These are phyloP conservation scores for Xanthia icteritia DNA, from an alignment of 2,888 invertebrate species.

Conservation along the genomic window DNA sequence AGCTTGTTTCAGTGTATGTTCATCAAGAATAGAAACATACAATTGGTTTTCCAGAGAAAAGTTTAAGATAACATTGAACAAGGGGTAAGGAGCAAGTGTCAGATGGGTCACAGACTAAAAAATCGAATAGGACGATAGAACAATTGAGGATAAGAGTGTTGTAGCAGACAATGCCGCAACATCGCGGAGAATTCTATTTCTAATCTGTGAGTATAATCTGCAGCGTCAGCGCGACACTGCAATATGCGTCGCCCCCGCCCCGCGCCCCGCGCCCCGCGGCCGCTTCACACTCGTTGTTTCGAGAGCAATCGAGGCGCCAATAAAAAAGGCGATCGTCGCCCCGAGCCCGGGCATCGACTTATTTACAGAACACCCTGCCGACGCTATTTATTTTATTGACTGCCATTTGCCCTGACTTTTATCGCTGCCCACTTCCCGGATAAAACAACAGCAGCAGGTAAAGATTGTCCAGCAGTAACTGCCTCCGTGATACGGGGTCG, in stretches of 20 bases:
- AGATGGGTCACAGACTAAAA: conserved; percentile 40
- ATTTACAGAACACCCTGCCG: conserved; percentile 90
- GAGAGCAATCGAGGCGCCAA: conserved; percentile 91
- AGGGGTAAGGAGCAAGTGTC: conserved; percentile 5
- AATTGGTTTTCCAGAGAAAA: neutral
- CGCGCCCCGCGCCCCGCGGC: conserved; percentile 54
- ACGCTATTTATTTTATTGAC: conserved; percentile 91
- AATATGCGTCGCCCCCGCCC: conserved; percentile 79
- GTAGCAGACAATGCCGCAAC: conserved; percentile 74
- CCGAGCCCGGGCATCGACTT: conserved; percentile 86
- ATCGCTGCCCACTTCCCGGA: conserved; percentile 88
- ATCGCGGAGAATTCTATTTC: conserved; percentile 81
- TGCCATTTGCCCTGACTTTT: conserved; percentile 90
- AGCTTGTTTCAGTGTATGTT: neutral
- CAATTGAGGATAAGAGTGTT: conserved; percentile 65
- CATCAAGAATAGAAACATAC: neutral
- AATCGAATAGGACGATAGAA: conserved; percentile 46
- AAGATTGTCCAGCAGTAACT: conserved; percentile 68
- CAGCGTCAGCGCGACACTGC: conserved; percentile 81
- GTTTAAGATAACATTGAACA: conserved; percentile 29
- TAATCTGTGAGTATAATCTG: conserved; percentile 88
- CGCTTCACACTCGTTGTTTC: conserved; percentile 87
- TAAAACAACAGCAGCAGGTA: conserved; percentile 88
- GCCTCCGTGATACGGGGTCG: conserved; percentile 56
- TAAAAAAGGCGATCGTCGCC: conserved; percentile 91